phyloP scores from a whole-genome alignment of 2,888 invertebrate genomes.

The Carpatolechia fugitivella region DNA sequence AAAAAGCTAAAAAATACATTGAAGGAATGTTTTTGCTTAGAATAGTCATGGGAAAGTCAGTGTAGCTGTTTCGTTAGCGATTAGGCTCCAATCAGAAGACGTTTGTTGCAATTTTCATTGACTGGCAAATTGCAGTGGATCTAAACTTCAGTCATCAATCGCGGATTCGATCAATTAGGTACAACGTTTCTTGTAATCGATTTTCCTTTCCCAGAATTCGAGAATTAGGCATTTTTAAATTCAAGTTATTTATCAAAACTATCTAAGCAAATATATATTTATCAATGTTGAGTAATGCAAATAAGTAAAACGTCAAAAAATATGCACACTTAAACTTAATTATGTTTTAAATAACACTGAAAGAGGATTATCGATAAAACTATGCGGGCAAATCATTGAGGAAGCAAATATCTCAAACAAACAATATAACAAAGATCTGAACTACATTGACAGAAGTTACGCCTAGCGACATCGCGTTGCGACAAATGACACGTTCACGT shows the following conservation, averaged over 20 bases:
- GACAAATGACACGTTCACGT: conserved; percentile 63
- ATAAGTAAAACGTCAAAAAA: too few species aligned
- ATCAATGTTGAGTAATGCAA: too few species aligned
- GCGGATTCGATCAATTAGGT: conserved; percentile 27
- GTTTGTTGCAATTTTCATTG: conserved; percentile 74
- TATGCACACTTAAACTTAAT: too few species aligned
- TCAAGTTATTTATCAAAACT: too few species aligned
- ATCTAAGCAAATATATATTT: too few species aligned
- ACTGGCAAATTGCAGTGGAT: conserved; percentile 69
- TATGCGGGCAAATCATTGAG: background rate
- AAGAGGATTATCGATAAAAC: too few species aligned
- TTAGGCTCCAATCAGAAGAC: conserved; percentile 67
- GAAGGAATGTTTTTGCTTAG: conserved; percentile 33
- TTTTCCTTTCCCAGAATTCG: conserved; percentile 19
- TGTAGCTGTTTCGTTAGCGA: conserved; percentile 41
- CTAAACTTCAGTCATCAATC: conserved; percentile 60
- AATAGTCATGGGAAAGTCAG: conserved; percentile 72
- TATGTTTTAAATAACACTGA: too few species aligned
- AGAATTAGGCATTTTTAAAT: too few species aligned
- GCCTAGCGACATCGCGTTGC: conserved; percentile 71
- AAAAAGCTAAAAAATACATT: conserved; percentile 54
- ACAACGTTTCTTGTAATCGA: conserved; percentile 37
- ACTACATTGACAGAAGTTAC: conserved; percentile 24
- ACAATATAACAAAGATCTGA: too few species aligned
- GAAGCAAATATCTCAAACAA: background rate